Evolutionary conservation across 2,797 vertebrate genomes (phyloP).

Genomic region (Smutsia gigantea): DNA sequence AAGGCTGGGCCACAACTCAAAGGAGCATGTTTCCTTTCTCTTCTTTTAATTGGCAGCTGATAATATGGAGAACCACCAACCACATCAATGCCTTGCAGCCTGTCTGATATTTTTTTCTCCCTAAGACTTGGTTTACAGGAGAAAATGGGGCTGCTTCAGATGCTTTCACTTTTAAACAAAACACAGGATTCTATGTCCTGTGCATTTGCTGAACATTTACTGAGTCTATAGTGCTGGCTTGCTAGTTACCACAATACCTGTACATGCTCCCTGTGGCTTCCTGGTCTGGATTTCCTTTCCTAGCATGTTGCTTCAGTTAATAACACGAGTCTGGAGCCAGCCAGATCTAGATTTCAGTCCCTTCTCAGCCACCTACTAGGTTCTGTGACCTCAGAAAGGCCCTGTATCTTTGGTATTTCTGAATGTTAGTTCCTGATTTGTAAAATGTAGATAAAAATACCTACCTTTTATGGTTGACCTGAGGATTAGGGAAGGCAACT

Average conservation of each 20-base stretch:
- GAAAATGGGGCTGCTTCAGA: conserved; percentile 14
- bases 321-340: background rate
- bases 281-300: background rate
- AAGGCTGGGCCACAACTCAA: background rate
- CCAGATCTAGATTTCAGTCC: background rate
- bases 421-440: conserved; percentile 7
- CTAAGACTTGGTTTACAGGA: conserved; percentile 45
- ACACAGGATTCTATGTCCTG: background rate
- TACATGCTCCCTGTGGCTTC: background rate
- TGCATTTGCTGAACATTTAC: background rate
- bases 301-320: background rate
- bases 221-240: background rate
- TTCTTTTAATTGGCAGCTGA: background rate
- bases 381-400: background rate
- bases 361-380: background rate
- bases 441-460: background rate
- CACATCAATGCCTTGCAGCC: background rate
- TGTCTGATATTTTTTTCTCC: background rate
- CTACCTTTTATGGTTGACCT: background rate
- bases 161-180: conserved; percentile 60
- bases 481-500: background rate
- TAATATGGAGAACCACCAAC: background rate
- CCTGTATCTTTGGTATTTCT: background rate
- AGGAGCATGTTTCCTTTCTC: background rate
- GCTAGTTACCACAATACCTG: background rate